Percentiles rank a stretch among this genome's conserved stretches.
Evolutionary conservation across 1,140 invertebrate genomes (phyloP).

Genomic region (Cydia fagiglandana): DNA sequence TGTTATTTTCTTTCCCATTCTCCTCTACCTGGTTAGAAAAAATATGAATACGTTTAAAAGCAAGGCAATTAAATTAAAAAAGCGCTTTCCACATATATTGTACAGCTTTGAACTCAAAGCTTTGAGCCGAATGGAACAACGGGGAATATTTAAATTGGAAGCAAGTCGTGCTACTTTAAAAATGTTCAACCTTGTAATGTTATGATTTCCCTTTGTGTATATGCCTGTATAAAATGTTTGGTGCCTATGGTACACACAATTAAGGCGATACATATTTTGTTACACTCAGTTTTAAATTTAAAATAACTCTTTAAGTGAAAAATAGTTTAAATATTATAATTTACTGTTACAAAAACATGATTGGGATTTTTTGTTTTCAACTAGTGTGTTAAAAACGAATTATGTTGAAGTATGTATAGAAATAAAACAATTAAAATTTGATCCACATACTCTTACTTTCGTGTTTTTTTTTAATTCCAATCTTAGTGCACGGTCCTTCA

Average conservation of each 20-base stretch:
- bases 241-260: background rate
- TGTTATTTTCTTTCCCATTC: background rate
- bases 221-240: background rate
- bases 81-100: background rate
- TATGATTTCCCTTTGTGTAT: background rate
- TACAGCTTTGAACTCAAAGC: conserved; percentile 3
- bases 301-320: too few species aligned
- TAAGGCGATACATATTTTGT: too few species aligned
- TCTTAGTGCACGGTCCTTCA: too few species aligned
- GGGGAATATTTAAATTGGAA: conserved; percentile 30
- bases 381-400: too few species aligned
- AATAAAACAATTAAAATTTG: too few species aligned
- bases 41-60: background rate
- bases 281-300: too few species aligned
- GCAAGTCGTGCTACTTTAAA: conserved; percentile 22
- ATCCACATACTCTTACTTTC: too few species aligned
- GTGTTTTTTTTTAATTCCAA: too few species aligned
- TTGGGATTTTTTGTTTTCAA: too few species aligned
- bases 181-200: conserved; percentile 10
- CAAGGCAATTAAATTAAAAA: background rate
- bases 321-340: too few species aligned
- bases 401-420: too few species aligned
- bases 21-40: background rate
- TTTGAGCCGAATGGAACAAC: conserved; percentile 16
- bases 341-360: too few species aligned